phyloP scores from a whole-genome alignment of 2,797 vertebrate species.

The Arremon brunneinucha region DNA sequence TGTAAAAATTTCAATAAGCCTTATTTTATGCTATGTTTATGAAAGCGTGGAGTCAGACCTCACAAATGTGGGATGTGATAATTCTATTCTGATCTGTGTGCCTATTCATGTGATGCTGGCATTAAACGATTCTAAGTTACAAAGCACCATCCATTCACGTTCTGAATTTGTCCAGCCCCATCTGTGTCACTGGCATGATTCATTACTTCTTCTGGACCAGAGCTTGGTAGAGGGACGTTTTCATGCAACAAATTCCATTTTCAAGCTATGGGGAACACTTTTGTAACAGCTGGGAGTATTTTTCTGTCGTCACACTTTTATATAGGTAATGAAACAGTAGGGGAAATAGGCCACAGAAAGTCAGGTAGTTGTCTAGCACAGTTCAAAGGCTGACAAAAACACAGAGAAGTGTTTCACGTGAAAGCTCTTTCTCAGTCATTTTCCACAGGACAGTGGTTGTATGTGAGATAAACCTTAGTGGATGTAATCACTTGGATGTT shows the following conservation, averaged over 20 bases:
- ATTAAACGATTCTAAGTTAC: neutral
- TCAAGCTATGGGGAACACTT: neutral
- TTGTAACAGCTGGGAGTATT: neutral
- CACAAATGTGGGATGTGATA: conserved; percentile 9
- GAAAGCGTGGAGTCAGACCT: conserved; percentile 3
- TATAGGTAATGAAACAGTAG: neutral
- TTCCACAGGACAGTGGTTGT: neutral
- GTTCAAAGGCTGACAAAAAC: neutral
- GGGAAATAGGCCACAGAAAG: neutral
- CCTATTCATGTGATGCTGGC: neutral
- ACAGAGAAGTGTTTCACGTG: neutral
- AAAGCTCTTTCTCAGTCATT: neutral
- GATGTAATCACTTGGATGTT: neutral
- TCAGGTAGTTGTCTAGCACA: neutral
- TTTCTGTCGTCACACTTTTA: neutral
- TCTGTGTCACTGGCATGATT: neutral
- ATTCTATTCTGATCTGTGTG: neutral
- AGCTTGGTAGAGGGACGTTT: neutral
- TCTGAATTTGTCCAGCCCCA: neutral
- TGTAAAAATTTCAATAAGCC: neutral
- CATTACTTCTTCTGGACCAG: neutral
- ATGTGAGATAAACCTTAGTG: neutral
- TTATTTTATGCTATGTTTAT: neutral
- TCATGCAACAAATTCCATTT: neutral
- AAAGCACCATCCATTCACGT: neutral